phyloP scores from a whole-genome alignment of 2,113 vertebrate genomes.

The Chloebia gouldiae region DNA sequence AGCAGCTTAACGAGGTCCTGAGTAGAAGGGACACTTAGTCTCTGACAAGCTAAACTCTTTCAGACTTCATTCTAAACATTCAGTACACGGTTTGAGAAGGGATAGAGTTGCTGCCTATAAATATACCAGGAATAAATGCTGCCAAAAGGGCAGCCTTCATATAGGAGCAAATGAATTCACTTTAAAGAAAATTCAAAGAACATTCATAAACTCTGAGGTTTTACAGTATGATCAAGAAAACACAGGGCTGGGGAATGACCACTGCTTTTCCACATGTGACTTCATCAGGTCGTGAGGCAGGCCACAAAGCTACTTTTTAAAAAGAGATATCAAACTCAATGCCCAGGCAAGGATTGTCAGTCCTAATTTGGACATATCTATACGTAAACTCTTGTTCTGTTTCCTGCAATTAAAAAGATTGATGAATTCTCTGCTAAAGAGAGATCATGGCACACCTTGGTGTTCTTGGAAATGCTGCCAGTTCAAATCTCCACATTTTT shows the following conservation, averaged over 20 bases:
- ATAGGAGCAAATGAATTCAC: neutral
- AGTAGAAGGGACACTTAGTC: neutral
- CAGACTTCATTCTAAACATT: neutral
- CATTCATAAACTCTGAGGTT: neutral
- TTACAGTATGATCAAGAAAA: neutral
- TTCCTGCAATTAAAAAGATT: neutral
- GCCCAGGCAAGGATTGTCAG: neutral
- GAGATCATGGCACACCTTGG: neutral
- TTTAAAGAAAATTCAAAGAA: neutral
- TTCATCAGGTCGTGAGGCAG: neutral
- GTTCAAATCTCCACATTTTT: neutral
- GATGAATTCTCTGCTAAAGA: neutral
- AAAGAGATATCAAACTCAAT: neutral
- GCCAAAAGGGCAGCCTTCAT: neutral
- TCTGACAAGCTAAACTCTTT: neutral
- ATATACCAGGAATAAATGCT: neutral
- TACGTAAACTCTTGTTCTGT: neutral
- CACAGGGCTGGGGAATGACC: neutral
- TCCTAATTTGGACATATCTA: neutral
- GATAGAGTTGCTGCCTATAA: slow-evolving; percentile 14
- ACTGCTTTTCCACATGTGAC: neutral
- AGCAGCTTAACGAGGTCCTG: neutral
- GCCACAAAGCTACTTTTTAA: neutral
- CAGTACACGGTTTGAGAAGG: neutral
- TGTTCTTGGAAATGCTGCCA: neutral